Conservation (phyloP, 2,797 vertebrate species). For the Acanthopagrus latus region DNA sequence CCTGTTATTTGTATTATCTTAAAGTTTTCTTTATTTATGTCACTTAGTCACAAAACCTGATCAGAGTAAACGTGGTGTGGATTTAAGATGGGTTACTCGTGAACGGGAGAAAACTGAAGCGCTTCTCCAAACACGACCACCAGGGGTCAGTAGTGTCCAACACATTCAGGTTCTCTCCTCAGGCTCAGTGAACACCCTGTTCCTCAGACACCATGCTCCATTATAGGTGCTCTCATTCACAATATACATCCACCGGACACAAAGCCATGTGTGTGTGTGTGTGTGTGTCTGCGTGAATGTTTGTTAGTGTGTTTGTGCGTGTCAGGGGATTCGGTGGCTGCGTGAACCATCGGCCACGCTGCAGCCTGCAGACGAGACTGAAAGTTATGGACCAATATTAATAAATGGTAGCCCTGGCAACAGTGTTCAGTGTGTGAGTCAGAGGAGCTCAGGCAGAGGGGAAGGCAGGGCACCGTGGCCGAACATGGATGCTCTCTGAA, state of each 20-base stretch:
- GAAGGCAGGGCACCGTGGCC: slow-evolving; percentile 75
- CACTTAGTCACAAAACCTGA: background rate
- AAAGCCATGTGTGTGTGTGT: slow-evolving; percentile 29
- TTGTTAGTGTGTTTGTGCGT: background rate
- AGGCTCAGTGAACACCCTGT: slow-evolving; percentile 63
- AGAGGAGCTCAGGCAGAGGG: slow-evolving; percentile 76
- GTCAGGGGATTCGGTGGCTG: slow-evolving; percentile 31
- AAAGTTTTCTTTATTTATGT: background rate
- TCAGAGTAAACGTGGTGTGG: background rate
- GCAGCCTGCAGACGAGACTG: slow-evolving; percentile 74
- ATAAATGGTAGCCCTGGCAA: slow-evolving; percentile 90
- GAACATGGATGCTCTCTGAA: slow-evolving; percentile 67
- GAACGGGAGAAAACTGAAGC: background rate
- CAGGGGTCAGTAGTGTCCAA: slow-evolving; percentile 68
- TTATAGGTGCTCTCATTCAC: slow-evolving; percentile 57
- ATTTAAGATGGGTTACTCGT: background rate
- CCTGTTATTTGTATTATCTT: too few relatives aligned
- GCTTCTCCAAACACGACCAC: slow-evolving; percentile 44
- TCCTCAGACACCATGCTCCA: slow-evolving; percentile 53
- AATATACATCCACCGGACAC: slow-evolving; percentile 34
- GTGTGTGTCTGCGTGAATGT: slow-evolving; percentile 17
- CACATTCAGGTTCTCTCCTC: slow-evolving; percentile 31
- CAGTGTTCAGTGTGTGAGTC: slow-evolving; percentile 82
- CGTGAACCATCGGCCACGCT: slow-evolving; percentile 67
- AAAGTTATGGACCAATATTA: slow-evolving; percentile 86